Conservation (phyloP, 1,140 invertebrate species). For the Anagrus nilaparvatae region DNA sequence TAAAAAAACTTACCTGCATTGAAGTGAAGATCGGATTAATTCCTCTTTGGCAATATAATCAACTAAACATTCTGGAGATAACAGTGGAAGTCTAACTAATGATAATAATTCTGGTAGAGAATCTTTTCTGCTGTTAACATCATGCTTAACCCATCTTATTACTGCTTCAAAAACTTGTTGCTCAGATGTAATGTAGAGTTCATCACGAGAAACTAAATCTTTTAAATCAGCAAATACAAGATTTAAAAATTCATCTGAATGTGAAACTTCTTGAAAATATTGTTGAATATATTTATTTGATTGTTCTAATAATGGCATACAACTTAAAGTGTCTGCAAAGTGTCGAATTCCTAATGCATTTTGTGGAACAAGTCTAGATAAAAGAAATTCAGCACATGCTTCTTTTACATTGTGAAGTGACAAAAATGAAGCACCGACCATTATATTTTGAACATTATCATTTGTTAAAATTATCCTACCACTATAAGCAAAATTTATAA, state of each 20-base stretch:
- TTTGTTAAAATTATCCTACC: constrained; percentile 68
- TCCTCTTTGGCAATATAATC: constrained; percentile 78
- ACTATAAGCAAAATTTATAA: constrained; percentile 83
- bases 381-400: constrained; percentile 75
- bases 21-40: constrained; percentile 62
- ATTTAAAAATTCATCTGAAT: constrained; percentile 68
- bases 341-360: constrained; percentile 76
- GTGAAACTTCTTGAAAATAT: constrained; percentile 70
- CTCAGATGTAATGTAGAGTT: constrained; percentile 60
- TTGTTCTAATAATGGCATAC: constrained; percentile 57
- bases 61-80: constrained; percentile 73
- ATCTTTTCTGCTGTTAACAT: constrained; percentile 45
- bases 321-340: constrained; percentile 77
- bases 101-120: constrained; percentile 62
- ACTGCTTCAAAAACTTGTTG: constrained; percentile 76
- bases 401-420: constrained; percentile 73
- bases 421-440: constrained; percentile 81
- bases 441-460: constrained; percentile 74
- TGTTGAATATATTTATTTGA: constrained; percentile 76
- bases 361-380: constrained; percentile 66
- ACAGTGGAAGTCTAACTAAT: constrained; percentile 66
- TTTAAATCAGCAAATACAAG: constrained; percentile 56
- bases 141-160: constrained; percentile 72
- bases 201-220: constrained; percentile 66
- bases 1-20: constrained; percentile 53